These are phyloP conservation scores for Drosophila mimica DNA, from an alignment of 2,888 invertebrate genomes.

Conservation along the genomic window DNA sequence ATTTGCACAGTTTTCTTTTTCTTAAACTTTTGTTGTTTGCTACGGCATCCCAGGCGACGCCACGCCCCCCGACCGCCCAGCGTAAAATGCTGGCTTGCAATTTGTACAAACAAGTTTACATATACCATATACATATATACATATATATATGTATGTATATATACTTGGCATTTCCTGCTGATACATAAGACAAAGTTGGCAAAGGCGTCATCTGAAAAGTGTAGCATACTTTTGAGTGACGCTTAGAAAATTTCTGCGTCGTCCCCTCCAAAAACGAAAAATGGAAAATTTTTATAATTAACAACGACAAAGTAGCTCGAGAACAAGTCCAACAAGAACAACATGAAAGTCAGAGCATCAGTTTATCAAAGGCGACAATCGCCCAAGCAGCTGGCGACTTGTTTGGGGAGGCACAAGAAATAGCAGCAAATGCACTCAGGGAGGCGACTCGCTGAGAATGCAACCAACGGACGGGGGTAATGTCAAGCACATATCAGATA, in stretches of 20 bases:
- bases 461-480: slow-evolving; percentile 40
- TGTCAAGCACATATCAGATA: slow-evolving; percentile 38
- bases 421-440: slow-evolving; percentile 55
- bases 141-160: slow-evolving; percentile 26
- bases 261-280: slow-evolving; percentile 45
- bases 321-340: slow-evolving; percentile 41
- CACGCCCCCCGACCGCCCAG: slow-evolving; percentile 15
- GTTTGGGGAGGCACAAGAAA: slow-evolving; percentile 48
- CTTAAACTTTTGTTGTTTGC: slow-evolving; percentile 73
- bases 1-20: slow-evolving; percentile 79
- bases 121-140: slow-evolving; percentile 28
- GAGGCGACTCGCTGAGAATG: slow-evolving; percentile 43
- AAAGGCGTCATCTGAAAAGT: slow-evolving; percentile 69
- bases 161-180: slow-evolving; percentile 28
- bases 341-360: slow-evolving; percentile 62
- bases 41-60: slow-evolving; percentile 2
- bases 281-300: slow-evolving; percentile 74
- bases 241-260: slow-evolving; percentile 59
- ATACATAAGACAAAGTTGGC: slow-evolving; percentile 65
- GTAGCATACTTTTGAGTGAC: slow-evolving; percentile 75
- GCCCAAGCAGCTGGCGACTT: slow-evolving; percentile 43
- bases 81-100: slow-evolving; percentile 78
- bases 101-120: slow-evolving; percentile 68
- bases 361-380: slow-evolving; percentile 76
- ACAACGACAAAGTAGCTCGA: slow-evolving; percentile 77